Percentiles rank a stretch among this genome's conserved stretches.
Conservation (phyloP, 2,113 vertebrate genomes). For the Pelvicachromis taeniatus region DNA sequence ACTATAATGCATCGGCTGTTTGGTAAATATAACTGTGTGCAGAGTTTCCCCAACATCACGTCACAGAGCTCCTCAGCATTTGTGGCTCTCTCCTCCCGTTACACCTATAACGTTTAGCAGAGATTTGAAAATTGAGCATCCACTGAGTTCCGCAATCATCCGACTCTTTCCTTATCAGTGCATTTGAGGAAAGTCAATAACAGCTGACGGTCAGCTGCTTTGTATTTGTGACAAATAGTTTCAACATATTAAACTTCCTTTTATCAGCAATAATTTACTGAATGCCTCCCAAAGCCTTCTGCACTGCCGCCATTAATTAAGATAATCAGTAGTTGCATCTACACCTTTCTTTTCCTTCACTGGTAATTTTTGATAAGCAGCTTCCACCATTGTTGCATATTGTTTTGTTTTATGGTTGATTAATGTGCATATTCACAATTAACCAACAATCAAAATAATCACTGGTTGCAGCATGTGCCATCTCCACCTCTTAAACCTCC, state of each 20-base stretch:
- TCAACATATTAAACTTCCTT: not conserved
- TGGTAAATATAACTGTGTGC: not conserved
- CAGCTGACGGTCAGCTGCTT: not conserved
- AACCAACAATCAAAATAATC: not conserved
- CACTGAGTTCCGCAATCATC: not conserved
- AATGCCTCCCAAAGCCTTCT: not conserved
- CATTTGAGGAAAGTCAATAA: not conserved
- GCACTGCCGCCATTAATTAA: not conserved
- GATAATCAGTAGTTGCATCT: not conserved
- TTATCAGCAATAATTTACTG: not conserved
- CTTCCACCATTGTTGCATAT: not conserved
- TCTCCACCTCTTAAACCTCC: not conserved
- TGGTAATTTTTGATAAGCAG: not conserved
- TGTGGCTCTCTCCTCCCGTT: not conserved
- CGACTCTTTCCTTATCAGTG: not conserved
- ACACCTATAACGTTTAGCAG: not conserved
- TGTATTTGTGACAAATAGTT: not conserved
- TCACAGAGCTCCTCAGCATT: not conserved
- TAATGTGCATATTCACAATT: not conserved
- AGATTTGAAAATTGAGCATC: not conserved
- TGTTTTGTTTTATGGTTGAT: not conserved
- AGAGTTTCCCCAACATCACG: not conserved
- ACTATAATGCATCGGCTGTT: not conserved
- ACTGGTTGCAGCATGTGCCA: not conserved
- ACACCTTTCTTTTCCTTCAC: not conserved